Conservation (phyloP, 2,888 invertebrate species). For the Spodoptera picta region DNA sequence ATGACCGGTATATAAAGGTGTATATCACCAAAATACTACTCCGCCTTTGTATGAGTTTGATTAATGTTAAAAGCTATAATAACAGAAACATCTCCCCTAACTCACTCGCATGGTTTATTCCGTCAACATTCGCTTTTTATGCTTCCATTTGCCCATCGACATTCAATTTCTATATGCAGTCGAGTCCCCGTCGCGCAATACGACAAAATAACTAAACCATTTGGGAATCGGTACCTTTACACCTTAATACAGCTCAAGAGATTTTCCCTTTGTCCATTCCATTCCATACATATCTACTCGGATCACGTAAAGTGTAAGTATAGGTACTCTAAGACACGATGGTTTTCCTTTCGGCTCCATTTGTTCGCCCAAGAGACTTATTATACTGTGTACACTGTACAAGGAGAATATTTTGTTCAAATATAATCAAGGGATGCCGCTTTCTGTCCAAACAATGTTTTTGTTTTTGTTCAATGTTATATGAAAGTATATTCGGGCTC, state of each 20-base stretch:
- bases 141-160: slow-evolving; percentile 69
- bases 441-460: slow-evolving; percentile 79
- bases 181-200: slow-evolving; percentile 71
- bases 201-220: slow-evolving; percentile 79
- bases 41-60: slow-evolving; percentile 37
- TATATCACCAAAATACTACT: neutral
- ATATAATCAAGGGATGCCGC: slow-evolving; percentile 85
- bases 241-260: slow-evolving; percentile 84
- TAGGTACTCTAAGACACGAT: slow-evolving; percentile 71
- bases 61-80: slow-evolving; percentile 42
- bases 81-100: slow-evolving; percentile 40
- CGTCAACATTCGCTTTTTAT: slow-evolving; percentile 69
- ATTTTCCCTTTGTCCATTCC: slow-evolving; percentile 82
- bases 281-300: slow-evolving; percentile 74
- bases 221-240: slow-evolving; percentile 80
- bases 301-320: slow-evolving; percentile 82
- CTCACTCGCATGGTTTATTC: slow-evolving; percentile 53
- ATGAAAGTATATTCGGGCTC: slow-evolving; percentile 70
- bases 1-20: slow-evolving; percentile 9
- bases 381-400: slow-evolving; percentile 85
- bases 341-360: slow-evolving; percentile 85
- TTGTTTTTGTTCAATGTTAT: slow-evolving; percentile 82
- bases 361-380: slow-evolving; percentile 85
- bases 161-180: slow-evolving; percentile 78
- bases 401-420: slow-evolving; percentile 85